These are phyloP conservation scores for Progne subis DNA, from an alignment of 2,113 vertebrate species.

Conservation along the genomic window DNA sequence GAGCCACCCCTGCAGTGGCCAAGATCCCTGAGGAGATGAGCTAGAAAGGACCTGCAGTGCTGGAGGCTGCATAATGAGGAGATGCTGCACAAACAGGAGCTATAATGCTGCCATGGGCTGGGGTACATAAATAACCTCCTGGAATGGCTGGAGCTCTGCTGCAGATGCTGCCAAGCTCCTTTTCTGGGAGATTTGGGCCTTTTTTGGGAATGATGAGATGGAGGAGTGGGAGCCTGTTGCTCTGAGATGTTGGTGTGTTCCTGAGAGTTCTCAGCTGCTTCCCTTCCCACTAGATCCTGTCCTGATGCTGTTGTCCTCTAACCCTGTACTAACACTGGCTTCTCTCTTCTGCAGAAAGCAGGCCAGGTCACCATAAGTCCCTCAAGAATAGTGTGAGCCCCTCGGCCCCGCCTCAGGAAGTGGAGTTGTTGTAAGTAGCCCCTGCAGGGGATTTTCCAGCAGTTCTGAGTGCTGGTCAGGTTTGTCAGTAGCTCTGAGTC, in stretches of 20 bases:
- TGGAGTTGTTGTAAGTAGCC: slow-evolving; percentile 64
- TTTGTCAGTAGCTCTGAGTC: not conserved
- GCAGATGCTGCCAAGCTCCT: not conserved
- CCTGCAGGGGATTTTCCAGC: slow-evolving; percentile 22
- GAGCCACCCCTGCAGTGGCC: not conserved
- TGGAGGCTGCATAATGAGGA: not conserved
- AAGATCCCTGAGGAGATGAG: not conserved
- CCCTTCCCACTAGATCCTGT: not conserved
- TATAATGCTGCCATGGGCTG: not conserved
- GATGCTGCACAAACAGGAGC: not conserved
- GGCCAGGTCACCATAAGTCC: slow-evolving; percentile 76
- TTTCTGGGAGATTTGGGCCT: not conserved
- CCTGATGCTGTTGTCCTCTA: slow-evolving; percentile 38
- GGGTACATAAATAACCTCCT: not conserved
- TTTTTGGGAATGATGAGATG: not conserved
- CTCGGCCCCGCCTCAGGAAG: slow-evolving; percentile 70
- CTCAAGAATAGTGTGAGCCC: slow-evolving; percentile 81
- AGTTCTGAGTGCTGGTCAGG: slow-evolving; percentile 6
- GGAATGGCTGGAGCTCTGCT: not conserved
- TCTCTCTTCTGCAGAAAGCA: slow-evolving; percentile 76
- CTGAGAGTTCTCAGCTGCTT: not conserved
- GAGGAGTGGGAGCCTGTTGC: not conserved
- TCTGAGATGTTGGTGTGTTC: not conserved
- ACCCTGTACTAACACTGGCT: slow-evolving; percentile 61
- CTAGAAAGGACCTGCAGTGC: not conserved